Base-by-base conservation (phyloP, 2,888 invertebrate species). In the Criorhina ranunculi region DNA sequence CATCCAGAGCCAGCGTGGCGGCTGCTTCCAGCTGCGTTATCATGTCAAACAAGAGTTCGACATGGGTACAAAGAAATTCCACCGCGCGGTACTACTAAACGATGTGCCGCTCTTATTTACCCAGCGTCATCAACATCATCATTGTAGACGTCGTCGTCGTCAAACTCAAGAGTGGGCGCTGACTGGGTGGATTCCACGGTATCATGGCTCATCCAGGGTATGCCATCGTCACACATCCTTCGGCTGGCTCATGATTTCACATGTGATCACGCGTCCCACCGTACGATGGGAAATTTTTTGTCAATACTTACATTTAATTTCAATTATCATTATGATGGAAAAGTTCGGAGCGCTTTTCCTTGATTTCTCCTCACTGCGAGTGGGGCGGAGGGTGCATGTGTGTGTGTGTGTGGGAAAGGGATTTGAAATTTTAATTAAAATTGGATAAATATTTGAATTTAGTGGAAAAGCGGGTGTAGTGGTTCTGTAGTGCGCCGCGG, bases 371-470 rank as follows among this genome's bases (percentile, higher is more conserved):
- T 5, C 4, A 11, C 15, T 33, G n/a, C 17, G 15, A 9, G 15
- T 3, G 2, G 46, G 29, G 12, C 6, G 2, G 40, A n/a, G 19
- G 53, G 4, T 1, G 70, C 17, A 24, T 37, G 37, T 29, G n/a
- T 79, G 55, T 15, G 37, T 7, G 12, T 51, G 42, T 51, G 64
- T 49, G 55, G 12, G 73, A 75, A 40, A 15, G 67, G 80, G 81
- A 86, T 86, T 86, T 86, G 86, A 86, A 86, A 86, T 86, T 86
- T 86, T 86, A 86, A 86, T 86, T 86, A 86, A 86, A 86, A 86
- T 86, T 77, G 77, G 66, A 77, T 73, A 86, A 86, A 86, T 86
- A 86, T 86, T 86, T 86, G 81, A 77, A 62, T 75, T 80, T 76
- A 59, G 75, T 72, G 37, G 17, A 24, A 33, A 31, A 42, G 66